Conservation (phyloP, 2,797 vertebrate genomes). For the Spatula versicolor region DNA sequence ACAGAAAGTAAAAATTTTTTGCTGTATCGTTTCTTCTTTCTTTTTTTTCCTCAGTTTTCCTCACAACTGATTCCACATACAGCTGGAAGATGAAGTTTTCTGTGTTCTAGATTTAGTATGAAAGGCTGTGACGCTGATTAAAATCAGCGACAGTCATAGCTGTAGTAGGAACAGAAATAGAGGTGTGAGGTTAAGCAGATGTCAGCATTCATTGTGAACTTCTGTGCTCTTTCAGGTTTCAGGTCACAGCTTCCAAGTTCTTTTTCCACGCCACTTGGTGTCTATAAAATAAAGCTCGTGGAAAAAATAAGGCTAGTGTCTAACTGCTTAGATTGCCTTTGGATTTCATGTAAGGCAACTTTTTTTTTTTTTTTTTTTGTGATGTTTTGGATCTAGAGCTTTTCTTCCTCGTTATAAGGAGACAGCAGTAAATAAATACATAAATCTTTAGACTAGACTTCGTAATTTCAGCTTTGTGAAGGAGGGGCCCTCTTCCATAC, state of each 20-base stretch:
- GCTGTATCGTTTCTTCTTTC: neutral
- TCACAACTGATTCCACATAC: neutral
- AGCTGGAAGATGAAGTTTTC: constrained; percentile 1
- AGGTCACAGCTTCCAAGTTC: constrained; percentile 8
- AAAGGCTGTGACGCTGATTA: constrained; percentile 40
- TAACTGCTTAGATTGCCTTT: neutral
- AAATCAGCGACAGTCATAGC: constrained; percentile 53
- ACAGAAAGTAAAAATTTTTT: constrained; percentile 30
- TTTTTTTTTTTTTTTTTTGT: neutral
- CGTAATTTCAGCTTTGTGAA: neutral
- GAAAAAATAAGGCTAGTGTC: neutral
- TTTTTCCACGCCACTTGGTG: neutral
- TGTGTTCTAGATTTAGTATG: neutral
- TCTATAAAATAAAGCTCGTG: neutral
- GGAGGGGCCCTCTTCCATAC: accelerated
- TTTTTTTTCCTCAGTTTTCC: neutral
- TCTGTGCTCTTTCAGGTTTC: constrained; percentile 34
- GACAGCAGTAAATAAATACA: neutral
- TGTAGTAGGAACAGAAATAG: constrained; percentile 57
- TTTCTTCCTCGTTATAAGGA: neutral
- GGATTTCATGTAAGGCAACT: neutral
- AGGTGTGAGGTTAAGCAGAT: constrained; percentile 53
- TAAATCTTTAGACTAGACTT: neutral
- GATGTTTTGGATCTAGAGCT: neutral
- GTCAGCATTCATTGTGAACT: constrained; percentile 19